A percentile compares a stretch with the other conserved stretches of the same genome.
phyloP scores from a whole-genome alignment of 2,113 vertebrate genomes.

The Oncorhynchus mykiss region DNA sequence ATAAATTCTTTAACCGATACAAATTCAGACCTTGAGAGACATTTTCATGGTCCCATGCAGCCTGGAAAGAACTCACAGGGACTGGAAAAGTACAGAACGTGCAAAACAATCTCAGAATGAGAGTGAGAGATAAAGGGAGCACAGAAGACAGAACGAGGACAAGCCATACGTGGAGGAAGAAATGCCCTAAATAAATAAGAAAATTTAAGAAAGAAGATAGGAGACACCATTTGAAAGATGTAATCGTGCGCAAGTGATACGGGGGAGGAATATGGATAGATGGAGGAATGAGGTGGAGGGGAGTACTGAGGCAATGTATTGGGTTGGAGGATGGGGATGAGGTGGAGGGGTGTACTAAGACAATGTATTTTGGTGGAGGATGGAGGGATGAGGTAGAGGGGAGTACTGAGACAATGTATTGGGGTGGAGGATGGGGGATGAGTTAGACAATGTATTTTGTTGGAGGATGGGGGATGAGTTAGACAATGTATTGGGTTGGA shows the following conservation, averaged over 20 bases:
- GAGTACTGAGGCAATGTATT: too few species aligned
- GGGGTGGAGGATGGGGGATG: too few species aligned
- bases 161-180: too few species aligned
- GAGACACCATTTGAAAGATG: conserved; percentile 33
- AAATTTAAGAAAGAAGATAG: background rate
- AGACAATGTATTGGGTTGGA: background rate
- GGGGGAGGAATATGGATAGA: background rate
- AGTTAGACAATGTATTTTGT: background rate
- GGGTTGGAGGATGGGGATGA: conserved; percentile 23
- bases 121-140: conserved; percentile 1
- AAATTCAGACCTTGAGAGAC: too few species aligned
- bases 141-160: background rate
- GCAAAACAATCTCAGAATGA: too few species aligned
- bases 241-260: conserved; percentile 16
- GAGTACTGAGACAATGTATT: conserved; percentile 7
- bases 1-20: too few species aligned
- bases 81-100: conserved; percentile 9
- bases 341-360: background rate
- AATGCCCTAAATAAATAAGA: too few species aligned
- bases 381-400: background rate
- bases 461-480: background rate
- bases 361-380: too few species aligned
- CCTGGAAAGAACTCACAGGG: background rate
- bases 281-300: too few species aligned
- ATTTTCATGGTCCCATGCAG: too few species aligned